Percentiles rank a stretch among this genome's conserved stretches.
Conservation (phyloP, 23 tunicate genomes). For the Trididemnum nubilum region DNA sequence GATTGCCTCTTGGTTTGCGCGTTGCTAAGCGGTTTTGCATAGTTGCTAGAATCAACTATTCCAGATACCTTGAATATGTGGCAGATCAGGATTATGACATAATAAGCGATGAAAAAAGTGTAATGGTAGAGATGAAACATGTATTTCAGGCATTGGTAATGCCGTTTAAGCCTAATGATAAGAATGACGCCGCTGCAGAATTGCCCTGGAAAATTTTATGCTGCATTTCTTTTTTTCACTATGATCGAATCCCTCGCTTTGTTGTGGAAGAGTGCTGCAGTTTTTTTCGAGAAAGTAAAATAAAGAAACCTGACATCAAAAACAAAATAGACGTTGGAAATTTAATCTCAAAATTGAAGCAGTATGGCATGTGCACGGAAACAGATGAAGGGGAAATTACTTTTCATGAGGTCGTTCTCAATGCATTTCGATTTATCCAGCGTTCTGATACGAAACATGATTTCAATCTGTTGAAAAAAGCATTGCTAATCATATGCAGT, state of each 20-base stretch:
- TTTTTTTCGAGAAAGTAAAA: constrained; percentile 18
- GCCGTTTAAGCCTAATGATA: constrained; percentile 38
- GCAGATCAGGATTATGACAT: constrained; percentile 23
- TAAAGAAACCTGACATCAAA: neutral
- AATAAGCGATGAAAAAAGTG: neutral
- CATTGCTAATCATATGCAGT: constrained; percentile 29
- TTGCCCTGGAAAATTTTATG: constrained; percentile 48
- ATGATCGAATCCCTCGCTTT: constrained; percentile 48
- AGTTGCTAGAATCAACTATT: constrained; percentile 19
- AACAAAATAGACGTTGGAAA: constrained; percentile 39
- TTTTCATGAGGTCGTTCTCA: constrained; percentile 57
- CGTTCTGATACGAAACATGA: neutral
- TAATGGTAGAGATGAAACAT: constrained; percentile 8
- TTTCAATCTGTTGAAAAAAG: constrained; percentile 17
- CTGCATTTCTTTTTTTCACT: constrained; percentile 53
- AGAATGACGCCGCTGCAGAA: neutral
- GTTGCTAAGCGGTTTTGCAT: constrained; percentile 38
- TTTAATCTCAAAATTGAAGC: constrained; percentile 24
- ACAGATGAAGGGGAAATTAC: constrained; percentile 39
- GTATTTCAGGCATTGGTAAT: constrained; percentile 53
- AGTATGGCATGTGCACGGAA: constrained; percentile 39
- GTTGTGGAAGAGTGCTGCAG: constrained; percentile 35
- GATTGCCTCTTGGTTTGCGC: constrained; percentile 47
- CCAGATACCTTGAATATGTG: constrained; percentile 34
- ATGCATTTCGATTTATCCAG: constrained; percentile 39